A percentile compares a stretch with the other conserved stretches of the same genome.
Evolutionary conservation across 2,888 invertebrate species (phyloP).

Genomic region (Erynnis tages): DNA sequence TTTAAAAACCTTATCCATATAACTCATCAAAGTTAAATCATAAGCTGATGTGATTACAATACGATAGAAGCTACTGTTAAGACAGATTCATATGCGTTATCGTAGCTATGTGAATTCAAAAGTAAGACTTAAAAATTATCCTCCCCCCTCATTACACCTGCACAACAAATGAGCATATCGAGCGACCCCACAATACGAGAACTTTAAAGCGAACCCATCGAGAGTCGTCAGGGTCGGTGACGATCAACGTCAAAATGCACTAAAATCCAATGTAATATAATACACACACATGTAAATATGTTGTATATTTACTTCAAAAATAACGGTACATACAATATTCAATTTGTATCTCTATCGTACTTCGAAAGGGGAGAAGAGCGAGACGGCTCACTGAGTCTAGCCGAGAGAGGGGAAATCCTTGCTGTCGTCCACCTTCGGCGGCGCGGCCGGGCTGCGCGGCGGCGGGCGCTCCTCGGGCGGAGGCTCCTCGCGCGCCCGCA

Average conservation of each 20-base stretch:
- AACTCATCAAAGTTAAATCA: conserved; percentile 64
- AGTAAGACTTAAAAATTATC: conserved; percentile 62
- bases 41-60: conserved; percentile 74
- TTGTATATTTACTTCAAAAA: conserved; percentile 82
- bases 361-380: conserved; percentile 71
- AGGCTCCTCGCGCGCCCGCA: conserved; percentile 55
- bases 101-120: conserved; percentile 68
- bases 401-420: conserved; percentile 97
- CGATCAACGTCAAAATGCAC: conserved; percentile 49
- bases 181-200: conserved; percentile 39
- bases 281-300: conserved; percentile 80
- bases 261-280: conserved; percentile 69
- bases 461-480: conserved; percentile 62
- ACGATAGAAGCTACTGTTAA: conserved; percentile 73
- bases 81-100: conserved; percentile 63
- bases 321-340: conserved; percentile 81
- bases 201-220: conserved; percentile 41
- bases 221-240: conserved; percentile 41
- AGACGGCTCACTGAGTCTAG: conserved; percentile 79
- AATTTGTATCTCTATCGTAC: conserved; percentile 76
- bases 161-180: conserved; percentile 46
- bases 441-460: conserved; percentile 62
- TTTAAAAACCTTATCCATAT: conserved; percentile 59
- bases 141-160: conserved; percentile 60
- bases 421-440: conserved; percentile 97